phyloP scores from a whole-genome alignment of 2,888 invertebrate genomes.

The Himalopsyche tibetana region DNA sequence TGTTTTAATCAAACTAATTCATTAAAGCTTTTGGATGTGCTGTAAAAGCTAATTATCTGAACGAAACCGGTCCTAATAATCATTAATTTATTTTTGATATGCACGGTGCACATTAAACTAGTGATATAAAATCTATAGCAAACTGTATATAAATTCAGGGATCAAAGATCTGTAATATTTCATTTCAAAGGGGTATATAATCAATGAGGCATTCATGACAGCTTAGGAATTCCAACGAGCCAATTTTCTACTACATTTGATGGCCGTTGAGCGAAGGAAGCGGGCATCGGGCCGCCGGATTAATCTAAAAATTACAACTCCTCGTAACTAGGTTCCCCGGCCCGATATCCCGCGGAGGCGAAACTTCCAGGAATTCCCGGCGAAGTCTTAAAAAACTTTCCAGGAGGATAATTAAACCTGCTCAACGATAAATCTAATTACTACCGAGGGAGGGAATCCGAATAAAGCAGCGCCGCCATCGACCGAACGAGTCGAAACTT shows the following conservation, averaged over 20 bases:
- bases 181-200: not conserved
- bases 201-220: conserved; percentile 22
- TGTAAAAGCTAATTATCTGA: no score
- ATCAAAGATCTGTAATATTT: conserved; percentile 17
- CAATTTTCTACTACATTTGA: conserved; percentile 43
- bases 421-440: conserved; percentile 55
- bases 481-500: conserved; percentile 26
- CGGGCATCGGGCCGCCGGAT: conserved; percentile 1
- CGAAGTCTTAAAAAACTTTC: conserved; percentile 46
- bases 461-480: conserved; percentile 33
- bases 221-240: conserved; percentile 31
- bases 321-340: conserved; percentile 30
- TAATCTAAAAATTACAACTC: conserved; percentile 40
- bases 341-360: conserved; percentile 22
- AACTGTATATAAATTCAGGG: not conserved
- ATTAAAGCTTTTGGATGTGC: no score
- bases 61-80: no score
- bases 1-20: no score
- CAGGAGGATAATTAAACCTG: conserved; percentile 54
- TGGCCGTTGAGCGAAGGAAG: not conserved
- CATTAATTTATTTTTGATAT: no score
- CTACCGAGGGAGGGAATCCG: conserved; percentile 44
- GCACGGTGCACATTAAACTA: no score
- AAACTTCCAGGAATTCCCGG: conserved; percentile 36
- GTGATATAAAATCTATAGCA: no score